These are phyloP conservation scores for Eleutherodactylus coqui DNA, from an alignment of 2,797 vertebrate genomes.

Conservation along the genomic window DNA sequence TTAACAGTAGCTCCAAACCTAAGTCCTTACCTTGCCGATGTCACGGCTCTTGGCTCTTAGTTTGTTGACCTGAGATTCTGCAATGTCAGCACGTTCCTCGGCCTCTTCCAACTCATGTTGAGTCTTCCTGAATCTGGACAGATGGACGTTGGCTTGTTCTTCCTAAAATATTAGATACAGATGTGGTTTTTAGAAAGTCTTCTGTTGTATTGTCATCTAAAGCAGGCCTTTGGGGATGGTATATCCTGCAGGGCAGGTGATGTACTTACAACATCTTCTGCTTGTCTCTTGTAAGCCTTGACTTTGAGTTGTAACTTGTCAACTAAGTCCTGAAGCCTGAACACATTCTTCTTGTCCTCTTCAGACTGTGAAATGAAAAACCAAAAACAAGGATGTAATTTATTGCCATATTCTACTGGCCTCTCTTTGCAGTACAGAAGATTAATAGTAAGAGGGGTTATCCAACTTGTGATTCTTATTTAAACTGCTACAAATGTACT, in stretches of 20 bases:
- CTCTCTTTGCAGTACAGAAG: not conserved
- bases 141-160: conserved; percentile 83
- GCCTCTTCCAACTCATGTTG: conserved; percentile 93
- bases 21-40: conserved; percentile 68
- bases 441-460: too few species aligned
- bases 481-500: too few species aligned
- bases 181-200: not conserved
- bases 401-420: too few species aligned
- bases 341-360: conserved; percentile 90
- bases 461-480: too few species aligned
- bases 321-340: conserved; percentile 88
- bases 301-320: conserved; percentile 93
- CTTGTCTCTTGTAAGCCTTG: conserved; percentile 90
- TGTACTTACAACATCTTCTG: conserved; percentile 88
- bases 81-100: conserved; percentile 89
- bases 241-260: too few species aligned
- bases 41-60: conserved; percentile 84
- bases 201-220: not conserved
- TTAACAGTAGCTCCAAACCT: not conserved
- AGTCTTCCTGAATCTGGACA: conserved; percentile 86
- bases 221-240: not conserved
- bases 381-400: not conserved
- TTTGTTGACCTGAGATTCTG: conserved; percentile 92
- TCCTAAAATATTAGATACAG: conserved; percentile 73
- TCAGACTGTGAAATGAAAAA: conserved; percentile 79